Evolutionary conservation across 2,797 vertebrate species (phyloP).

Genomic region (Hypotaenidia okinawae): DNA sequence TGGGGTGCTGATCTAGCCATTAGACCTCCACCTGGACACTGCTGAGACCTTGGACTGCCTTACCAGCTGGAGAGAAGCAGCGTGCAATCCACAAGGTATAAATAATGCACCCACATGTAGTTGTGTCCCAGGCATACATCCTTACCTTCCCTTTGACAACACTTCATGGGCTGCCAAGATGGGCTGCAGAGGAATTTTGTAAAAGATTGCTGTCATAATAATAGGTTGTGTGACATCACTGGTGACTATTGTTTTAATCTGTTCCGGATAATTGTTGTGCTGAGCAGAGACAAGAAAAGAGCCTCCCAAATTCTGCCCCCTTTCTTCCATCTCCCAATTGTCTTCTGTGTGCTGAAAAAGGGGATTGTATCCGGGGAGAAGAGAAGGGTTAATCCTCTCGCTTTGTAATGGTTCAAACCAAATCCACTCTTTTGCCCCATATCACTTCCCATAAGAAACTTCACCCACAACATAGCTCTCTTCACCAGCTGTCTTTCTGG

Average conservation of each 20-base stretch:
- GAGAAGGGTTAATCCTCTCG: not conserved
- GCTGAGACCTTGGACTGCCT: not conserved
- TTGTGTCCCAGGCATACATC: not conserved
- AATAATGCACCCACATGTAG: rapidly evolving
- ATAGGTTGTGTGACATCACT: not conserved
- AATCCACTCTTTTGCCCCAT: not conserved
- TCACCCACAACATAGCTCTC: not conserved
- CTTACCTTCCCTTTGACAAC: not conserved
- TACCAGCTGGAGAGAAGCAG: not conserved
- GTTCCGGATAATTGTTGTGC: not conserved
- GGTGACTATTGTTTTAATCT: not conserved
- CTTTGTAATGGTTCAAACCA: not conserved
- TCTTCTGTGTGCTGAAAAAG: not conserved
- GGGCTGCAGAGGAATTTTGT: not conserved
- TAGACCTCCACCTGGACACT: not conserved
- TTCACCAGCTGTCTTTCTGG: not conserved
- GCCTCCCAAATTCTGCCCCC: not conserved
- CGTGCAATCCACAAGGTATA: not conserved
- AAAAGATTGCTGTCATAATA: not conserved
- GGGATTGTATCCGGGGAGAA: not conserved
- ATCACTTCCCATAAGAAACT: not conserved
- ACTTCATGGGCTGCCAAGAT: not conserved
- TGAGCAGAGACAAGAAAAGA: not conserved
- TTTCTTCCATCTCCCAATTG: not conserved
- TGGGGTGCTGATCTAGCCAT: not conserved